These are phyloP conservation scores for Pteruthius melanotis DNA, from an alignment of 2,113 vertebrate genomes.

Conservation along the genomic window DNA sequence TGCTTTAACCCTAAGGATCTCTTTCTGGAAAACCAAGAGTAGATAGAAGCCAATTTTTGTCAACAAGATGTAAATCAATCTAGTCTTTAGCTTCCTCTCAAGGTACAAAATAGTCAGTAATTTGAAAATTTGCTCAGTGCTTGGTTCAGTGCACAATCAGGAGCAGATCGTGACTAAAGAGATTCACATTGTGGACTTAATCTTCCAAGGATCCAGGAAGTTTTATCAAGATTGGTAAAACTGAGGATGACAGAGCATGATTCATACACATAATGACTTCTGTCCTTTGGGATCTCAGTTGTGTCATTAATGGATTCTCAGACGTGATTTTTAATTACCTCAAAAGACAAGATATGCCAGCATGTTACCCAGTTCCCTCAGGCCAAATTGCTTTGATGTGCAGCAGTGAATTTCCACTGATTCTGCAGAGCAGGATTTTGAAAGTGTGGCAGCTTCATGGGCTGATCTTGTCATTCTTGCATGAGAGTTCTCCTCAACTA, in stretches of 20 bases:
- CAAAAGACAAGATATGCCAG: background rate
- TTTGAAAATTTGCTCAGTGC: background rate
- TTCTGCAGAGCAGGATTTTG: background rate
- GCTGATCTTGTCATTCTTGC: background rate
- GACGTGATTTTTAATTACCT: slow-evolving; percentile 48
- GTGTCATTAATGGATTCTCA: slow-evolving; percentile 9
- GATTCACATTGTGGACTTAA: background rate
- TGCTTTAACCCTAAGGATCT: background rate
- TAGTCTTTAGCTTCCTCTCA: background rate
- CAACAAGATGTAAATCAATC: background rate
- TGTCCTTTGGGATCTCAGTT: background rate
- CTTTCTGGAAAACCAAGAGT: background rate
- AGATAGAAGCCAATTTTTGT: background rate
- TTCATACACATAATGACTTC: background rate
- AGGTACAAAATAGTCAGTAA: background rate
- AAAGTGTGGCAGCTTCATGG: background rate
- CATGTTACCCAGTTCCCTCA: background rate
- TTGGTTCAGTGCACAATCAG: background rate
- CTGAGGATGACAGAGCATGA: background rate
- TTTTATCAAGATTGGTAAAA: background rate
- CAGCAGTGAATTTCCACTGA: background rate
- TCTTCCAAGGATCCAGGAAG: background rate
- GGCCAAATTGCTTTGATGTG: background rate
- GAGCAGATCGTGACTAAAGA: background rate
- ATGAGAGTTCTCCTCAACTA: background rate